Evolutionary conservation across 2,888 invertebrate genomes (phyloP).

Genomic region (Tenodera sinensis): DNA sequence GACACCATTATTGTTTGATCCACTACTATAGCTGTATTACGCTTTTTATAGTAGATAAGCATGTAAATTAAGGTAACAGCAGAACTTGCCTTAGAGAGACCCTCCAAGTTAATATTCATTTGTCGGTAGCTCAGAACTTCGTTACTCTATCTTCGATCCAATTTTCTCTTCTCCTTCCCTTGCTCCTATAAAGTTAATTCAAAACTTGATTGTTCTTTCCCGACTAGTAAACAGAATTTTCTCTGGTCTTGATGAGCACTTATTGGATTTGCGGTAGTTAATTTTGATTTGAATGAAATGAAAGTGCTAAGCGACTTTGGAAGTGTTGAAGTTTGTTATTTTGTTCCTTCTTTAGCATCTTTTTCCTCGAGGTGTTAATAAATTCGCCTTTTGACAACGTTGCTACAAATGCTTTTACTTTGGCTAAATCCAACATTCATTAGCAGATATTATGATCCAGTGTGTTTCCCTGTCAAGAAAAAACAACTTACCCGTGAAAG

Average conservation of each 20-base stretch:
- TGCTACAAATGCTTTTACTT: background rate
- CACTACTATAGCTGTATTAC: no score
- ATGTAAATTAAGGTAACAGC: background rate
- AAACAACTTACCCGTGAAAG: no score
- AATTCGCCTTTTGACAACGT: background rate
- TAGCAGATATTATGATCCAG: no score
- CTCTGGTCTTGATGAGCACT: background rate
- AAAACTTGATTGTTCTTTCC: background rate
- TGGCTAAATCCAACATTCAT: background rate
- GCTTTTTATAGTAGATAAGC: background rate
- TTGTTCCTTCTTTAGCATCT: background rate
- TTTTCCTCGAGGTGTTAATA: background rate
- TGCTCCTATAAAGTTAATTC: background rate
- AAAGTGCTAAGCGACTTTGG: background rate
- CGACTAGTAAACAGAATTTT: background rate
- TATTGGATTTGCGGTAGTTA: constrained; percentile 11
- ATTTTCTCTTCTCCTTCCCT: background rate
- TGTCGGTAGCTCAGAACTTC: background rate
- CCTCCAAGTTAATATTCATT: background rate
- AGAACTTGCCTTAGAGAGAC: background rate
- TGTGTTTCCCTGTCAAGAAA: no score
- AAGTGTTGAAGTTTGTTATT: background rate
- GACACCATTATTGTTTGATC: no score
- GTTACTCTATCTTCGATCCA: background rate
- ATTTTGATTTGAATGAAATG: constrained; percentile 10